phyloP scores from a whole-genome alignment of 1,140 invertebrate genomes.

The Epicauta chinensis region DNA sequence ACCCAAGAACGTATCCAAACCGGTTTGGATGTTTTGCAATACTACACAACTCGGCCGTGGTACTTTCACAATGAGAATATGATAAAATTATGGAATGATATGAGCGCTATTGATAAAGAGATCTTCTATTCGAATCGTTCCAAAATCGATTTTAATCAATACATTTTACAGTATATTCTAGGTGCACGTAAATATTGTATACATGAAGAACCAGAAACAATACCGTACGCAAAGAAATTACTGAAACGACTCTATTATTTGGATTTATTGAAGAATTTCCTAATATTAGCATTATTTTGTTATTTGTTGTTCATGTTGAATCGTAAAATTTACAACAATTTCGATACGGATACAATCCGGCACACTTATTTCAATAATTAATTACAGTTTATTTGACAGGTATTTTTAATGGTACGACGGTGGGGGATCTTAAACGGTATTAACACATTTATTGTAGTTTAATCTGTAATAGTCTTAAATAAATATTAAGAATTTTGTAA shows the following conservation, averaged over 20 bases:
- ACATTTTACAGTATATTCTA: constrained; percentile 63
- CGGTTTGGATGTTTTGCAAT: constrained; percentile 65
- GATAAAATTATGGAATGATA: constrained; percentile 49
- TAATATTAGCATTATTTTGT: no score
- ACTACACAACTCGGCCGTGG: constrained; percentile 84
- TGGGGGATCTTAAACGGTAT: no score
- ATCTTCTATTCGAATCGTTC: constrained; percentile 53
- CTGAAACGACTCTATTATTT: constrained; percentile 42
- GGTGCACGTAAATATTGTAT: constrained; percentile 67
- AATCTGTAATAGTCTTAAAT: no score
- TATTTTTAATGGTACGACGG: no score
- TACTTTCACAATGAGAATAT: constrained; percentile 70
- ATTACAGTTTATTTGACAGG: no score
- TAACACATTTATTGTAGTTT: no score
- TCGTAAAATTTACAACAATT: no score
- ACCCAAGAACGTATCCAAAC: constrained; percentile 57
- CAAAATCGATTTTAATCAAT: constrained; percentile 60
- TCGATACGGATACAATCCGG: no score
- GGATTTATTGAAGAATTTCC: no score
- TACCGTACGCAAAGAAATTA: constrained; percentile 60
- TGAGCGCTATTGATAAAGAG: constrained; percentile 55
- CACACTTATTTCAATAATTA: no score
- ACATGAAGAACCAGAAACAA: constrained; percentile 68
- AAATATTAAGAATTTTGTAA: no score
- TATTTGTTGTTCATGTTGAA: no score